Percentiles rank a stretch among this genome's conserved stretches.
phyloP scores from a whole-genome alignment of 2,797 vertebrate genomes.

The Fratercula arctica region DNA sequence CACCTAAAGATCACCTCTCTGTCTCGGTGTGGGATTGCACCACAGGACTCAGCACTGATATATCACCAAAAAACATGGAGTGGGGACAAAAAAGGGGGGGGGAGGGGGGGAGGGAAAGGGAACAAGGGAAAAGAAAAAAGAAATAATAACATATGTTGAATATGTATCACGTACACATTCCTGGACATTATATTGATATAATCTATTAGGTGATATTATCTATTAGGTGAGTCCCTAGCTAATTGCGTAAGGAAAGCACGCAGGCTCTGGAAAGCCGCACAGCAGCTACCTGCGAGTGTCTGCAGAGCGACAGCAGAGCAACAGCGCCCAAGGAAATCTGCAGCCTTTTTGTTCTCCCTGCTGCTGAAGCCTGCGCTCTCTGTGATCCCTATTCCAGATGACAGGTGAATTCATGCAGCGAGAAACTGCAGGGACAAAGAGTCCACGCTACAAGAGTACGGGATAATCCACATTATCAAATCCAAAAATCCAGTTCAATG shows the following conservation, averaged over 20 bases:
- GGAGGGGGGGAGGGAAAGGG: background rate
- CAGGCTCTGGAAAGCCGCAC: background rate
- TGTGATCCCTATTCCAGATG: background rate
- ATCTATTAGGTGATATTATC: background rate
- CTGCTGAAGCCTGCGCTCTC: background rate
- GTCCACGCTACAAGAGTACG: background rate
- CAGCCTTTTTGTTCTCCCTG: background rate
- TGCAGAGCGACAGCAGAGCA: background rate
- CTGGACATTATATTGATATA: background rate
- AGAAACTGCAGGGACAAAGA: background rate
- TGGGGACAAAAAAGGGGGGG: background rate
- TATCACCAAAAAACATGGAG: background rate
- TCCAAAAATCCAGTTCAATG: background rate
- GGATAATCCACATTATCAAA: background rate
- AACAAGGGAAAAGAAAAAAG: background rate
- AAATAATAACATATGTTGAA: background rate
- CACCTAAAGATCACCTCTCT: background rate
- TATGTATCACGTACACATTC: rapidly evolving
- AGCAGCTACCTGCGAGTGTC: background rate
- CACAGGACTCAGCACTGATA: background rate
- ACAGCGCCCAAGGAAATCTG: background rate
- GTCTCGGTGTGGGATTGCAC: background rate
- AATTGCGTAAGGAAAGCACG: rapidly evolving
- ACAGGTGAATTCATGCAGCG: background rate
- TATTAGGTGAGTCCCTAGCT: background rate